Evolutionary conservation across 2,113 vertebrate genomes (phyloP).

Genomic region (Blennius ocellaris): DNA sequence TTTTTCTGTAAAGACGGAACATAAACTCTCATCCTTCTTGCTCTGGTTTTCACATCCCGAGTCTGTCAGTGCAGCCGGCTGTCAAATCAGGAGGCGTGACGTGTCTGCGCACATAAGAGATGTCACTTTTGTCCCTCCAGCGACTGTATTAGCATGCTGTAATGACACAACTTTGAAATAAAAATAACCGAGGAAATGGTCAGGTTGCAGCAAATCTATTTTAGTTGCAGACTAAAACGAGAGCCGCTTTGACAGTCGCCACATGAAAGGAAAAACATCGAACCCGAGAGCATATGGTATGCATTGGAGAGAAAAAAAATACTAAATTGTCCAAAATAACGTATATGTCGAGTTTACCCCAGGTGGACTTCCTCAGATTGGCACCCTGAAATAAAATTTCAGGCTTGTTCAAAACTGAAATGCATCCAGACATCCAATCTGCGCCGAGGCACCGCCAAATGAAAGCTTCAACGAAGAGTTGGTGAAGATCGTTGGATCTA

Average conservation of each 20-base stretch:
- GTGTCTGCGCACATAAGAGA: background rate
- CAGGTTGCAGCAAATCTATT: background rate
- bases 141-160: background rate
- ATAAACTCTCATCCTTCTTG: conserved; percentile 1
- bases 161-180: background rate
- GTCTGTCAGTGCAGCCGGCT: background rate
- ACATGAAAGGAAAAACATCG: conserved; percentile 6
- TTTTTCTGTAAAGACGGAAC: background rate
- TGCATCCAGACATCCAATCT: background rate
- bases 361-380: background rate
- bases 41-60: background rate
- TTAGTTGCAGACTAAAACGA: conserved; percentile 13
- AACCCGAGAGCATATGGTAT: background rate
- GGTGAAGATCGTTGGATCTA: background rate
- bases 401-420: background rate
- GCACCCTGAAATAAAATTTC: conserved; percentile 6
- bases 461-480: background rate
- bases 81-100: background rate
- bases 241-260: background rate
- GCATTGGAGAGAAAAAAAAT: background rate
- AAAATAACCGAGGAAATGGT: conserved; percentile 12
- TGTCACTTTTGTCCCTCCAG: background rate
- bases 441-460: background rate
- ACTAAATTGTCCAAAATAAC: background rate
- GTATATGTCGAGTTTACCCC: background rate